Conservation (phyloP, 2,797 vertebrate species). For the Chelon auratus region DNA sequence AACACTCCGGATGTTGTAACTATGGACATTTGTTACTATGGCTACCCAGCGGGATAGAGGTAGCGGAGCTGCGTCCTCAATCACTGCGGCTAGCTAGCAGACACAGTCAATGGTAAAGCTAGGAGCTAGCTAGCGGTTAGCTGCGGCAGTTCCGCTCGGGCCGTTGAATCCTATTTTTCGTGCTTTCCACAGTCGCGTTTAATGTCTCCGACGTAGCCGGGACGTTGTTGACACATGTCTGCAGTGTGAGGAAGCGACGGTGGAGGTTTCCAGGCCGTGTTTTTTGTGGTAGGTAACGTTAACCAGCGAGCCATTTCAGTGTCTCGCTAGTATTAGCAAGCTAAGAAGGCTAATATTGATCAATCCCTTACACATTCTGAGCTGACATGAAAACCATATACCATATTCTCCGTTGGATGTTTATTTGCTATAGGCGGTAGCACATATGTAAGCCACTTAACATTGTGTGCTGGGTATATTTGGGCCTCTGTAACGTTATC, state of each 20-base stretch:
- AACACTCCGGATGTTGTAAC: slow-evolving; percentile 70
- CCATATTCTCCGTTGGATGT: neutral
- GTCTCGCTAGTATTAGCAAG: slow-evolving; percentile 45
- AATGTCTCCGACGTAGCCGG: slow-evolving; percentile 7
- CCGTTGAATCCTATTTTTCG: slow-evolving; percentile 3
- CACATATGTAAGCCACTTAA: neutral
- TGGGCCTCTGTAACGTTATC: slow-evolving; percentile 16
- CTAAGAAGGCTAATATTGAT: slow-evolving; percentile 43
- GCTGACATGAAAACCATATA: neutral
- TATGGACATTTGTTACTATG: slow-evolving; percentile 69
- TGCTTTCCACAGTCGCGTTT: neutral
- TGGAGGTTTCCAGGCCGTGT: slow-evolving; percentile 62
- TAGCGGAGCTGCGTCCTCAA: slow-evolving; percentile 57
- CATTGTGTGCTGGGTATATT: neutral
- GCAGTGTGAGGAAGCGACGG: slow-evolving; percentile 41
- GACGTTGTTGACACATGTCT: slow-evolving; percentile 45
- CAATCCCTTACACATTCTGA: neutral
- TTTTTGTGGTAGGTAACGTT: slow-evolving; percentile 65
- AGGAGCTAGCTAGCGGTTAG: slow-evolving; percentile 62
- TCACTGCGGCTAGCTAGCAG: slow-evolving; percentile 52
- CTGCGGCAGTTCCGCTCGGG: slow-evolving; percentile 18
- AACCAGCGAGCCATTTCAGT: slow-evolving; percentile 12
- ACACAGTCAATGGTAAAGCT: slow-evolving; percentile 55
- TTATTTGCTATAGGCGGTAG: neutral
- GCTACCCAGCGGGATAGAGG: slow-evolving; percentile 48